Percentiles rank a stretch among this genome's conserved stretches.
Evolutionary conservation across 2,888 invertebrate genomes (phyloP).

Genomic region (Nyleta sp.): DNA sequence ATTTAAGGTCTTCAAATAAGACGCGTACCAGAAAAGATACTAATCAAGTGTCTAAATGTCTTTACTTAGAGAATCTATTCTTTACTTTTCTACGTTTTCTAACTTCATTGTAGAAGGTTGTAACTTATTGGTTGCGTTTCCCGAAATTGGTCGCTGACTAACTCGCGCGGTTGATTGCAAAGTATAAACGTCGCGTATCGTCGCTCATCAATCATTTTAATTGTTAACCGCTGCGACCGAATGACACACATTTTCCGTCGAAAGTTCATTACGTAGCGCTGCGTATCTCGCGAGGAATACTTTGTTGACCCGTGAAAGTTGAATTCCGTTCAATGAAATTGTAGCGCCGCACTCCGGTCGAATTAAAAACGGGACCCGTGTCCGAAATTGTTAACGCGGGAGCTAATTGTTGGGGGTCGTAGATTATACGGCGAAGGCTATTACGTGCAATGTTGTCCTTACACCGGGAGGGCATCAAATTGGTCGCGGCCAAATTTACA

Average conservation of each 20-base stretch:
- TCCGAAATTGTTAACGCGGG: not conserved
- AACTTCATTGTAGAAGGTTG: no score
- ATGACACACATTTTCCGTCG: constrained; percentile 17
- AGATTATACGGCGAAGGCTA: constrained; percentile 18
- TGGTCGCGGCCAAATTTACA: constrained; percentile 34
- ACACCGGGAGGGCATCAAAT: constrained; percentile 16
- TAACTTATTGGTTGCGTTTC: no score
- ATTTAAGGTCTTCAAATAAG: no score
- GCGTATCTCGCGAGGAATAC: not conserved
- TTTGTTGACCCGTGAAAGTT: not conserved
- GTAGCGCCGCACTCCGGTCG: not conserved
- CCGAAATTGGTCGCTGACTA: no score
- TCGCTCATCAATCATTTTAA: constrained; percentile 28
- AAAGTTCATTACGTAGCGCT: constrained; percentile 14
- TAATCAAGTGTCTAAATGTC: no score
- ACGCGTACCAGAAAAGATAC: no score
- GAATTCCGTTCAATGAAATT: not conserved
- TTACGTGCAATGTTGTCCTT: constrained; percentile 24
- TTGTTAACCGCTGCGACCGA: constrained; percentile 20
- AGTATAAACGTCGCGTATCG: no score
- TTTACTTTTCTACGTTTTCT: no score
- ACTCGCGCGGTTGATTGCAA: no score
- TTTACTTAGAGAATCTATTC: no score
- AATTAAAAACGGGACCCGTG: not conserved
- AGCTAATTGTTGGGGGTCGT: not conserved